phyloP scores from a whole-genome alignment of 2,888 invertebrate genomes.

The Catocala sponsa region DNA sequence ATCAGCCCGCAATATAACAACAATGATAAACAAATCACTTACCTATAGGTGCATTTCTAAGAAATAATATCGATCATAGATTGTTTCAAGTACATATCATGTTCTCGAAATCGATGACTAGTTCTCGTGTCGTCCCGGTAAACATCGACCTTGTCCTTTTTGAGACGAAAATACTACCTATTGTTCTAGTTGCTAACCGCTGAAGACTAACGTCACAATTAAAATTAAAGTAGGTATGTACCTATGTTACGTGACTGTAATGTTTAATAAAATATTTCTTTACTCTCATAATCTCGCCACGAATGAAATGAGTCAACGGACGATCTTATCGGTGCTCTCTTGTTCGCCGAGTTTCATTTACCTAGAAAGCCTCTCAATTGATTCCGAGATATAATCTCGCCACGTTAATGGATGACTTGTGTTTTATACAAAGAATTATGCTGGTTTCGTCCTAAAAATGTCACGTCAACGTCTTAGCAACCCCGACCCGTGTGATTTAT shows the following conservation, averaged over 20 bases:
- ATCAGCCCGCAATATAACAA: conserved; percentile 12
- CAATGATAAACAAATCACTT: conserved; percentile 11
- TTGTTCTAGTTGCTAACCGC: conserved; percentile 36
- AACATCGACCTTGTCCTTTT: conserved; percentile 28
- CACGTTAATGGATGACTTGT: conserved; percentile 47
- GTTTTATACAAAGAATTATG: conserved; percentile 54
- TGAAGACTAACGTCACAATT: conserved; percentile 30
- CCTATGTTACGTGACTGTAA: conserved; percentile 41
- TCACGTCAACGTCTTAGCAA: conserved; percentile 39
- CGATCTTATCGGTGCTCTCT: conserved; percentile 47
- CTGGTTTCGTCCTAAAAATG: conserved; percentile 61
- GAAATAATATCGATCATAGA: conserved; percentile 1
- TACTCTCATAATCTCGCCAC: conserved; percentile 42
- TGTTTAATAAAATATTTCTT: conserved; percentile 39
- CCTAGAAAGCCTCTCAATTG: conserved; percentile 51
- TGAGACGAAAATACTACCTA: conserved; percentile 34
- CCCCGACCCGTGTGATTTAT: conserved; percentile 61
- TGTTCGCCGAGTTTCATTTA: conserved; percentile 44
- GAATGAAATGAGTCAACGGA: conserved; percentile 56
- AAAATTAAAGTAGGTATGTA: conserved; percentile 6
- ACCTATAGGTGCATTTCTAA: conserved; percentile 4
- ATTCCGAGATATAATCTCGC: conserved; percentile 53
- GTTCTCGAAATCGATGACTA: background rate
- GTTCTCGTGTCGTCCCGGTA: background rate
- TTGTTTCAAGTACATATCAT: too few relatives aligned